These are phyloP conservation scores for Telmatochromis bifrenatus DNA, from an alignment of 2,113 vertebrate genomes.

Conservation along the genomic window DNA sequence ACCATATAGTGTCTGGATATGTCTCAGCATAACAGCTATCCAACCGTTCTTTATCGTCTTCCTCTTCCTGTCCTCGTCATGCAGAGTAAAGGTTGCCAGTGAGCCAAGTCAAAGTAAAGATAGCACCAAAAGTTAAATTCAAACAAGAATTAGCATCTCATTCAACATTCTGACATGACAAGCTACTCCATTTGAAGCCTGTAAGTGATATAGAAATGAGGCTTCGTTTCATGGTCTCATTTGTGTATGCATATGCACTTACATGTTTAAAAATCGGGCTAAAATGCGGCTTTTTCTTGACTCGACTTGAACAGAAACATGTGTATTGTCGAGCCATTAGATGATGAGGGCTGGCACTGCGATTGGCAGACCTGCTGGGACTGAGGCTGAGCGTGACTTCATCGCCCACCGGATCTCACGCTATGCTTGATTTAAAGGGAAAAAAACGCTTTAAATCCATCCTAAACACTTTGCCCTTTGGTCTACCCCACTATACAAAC, in stretches of 20 bases:
- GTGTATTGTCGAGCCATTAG: not conserved
- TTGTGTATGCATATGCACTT: not conserved
- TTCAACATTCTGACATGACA: not conserved
- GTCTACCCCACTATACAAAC: not conserved
- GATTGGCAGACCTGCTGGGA: not conserved
- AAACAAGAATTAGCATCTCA: not conserved
- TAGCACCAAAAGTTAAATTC: not conserved
- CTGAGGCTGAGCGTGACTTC: not conserved
- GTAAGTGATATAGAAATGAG: not conserved
- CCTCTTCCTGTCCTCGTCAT: not conserved
- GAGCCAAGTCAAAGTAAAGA: not conserved
- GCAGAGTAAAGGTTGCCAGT: not conserved
- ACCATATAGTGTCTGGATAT: not conserved
- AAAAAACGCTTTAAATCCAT: not conserved
- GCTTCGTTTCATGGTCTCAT: not conserved
- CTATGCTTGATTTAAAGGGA: not conserved
- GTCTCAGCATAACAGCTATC: not conserved
- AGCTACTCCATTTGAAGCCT: not conserved
- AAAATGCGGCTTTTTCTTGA: not conserved
- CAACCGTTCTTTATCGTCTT: not conserved
- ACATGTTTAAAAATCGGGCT: not conserved
- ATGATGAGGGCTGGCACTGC: not conserved
- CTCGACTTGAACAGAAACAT: not conserved
- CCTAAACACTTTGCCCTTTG: not conserved
- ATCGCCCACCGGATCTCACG: rapidly evolving